Percentiles rank a stretch among this genome's conserved stretches.
Evolutionary conservation across 2,797 vertebrate genomes (phyloP).

Genomic region (Galagoides demidoff): DNA sequence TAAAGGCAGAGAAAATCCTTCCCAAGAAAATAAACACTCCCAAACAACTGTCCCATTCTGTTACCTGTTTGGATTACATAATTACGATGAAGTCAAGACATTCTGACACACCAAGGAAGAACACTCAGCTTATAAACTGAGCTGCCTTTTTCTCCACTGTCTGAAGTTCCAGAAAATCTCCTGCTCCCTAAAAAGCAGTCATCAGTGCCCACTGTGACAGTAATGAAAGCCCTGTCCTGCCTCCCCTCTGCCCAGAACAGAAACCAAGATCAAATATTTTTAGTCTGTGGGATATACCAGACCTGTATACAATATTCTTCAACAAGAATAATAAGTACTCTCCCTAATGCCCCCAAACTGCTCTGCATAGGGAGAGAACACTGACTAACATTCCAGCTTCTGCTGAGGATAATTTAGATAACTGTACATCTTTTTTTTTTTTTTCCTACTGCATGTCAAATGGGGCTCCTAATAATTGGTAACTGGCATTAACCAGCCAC

Average conservation of each 20-base stretch:
- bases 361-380: background rate
- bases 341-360: background rate
- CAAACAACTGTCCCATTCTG: slow-evolving; percentile 73
- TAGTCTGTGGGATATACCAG: background rate
- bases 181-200: slow-evolving; percentile 38
- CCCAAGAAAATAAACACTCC: slow-evolving; percentile 78
- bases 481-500: background rate
- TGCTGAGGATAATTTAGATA: background rate
- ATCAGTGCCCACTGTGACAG: background rate
- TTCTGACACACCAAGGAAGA: slow-evolving; percentile 36
- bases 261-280: slow-evolving; percentile 14
- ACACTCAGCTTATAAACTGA: slow-evolving; percentile 2
- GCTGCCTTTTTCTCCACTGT: background rate
- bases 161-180: background rate
- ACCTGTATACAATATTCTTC: background rate
- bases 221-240: background rate
- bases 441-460: background rate
- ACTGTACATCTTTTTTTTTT: background rate
- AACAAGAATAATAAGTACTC: background rate
- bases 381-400: background rate
- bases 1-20: slow-evolving; percentile 77
- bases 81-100: slow-evolving; percentile 59
- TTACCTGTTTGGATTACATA: slow-evolving; percentile 77
- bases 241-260: background rate
- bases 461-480: background rate